Percentiles rank a stretch among this genome's conserved stretches.
Conservation (phyloP, 2,113 vertebrate genomes). For the Muntiacus muntjak region DNA sequence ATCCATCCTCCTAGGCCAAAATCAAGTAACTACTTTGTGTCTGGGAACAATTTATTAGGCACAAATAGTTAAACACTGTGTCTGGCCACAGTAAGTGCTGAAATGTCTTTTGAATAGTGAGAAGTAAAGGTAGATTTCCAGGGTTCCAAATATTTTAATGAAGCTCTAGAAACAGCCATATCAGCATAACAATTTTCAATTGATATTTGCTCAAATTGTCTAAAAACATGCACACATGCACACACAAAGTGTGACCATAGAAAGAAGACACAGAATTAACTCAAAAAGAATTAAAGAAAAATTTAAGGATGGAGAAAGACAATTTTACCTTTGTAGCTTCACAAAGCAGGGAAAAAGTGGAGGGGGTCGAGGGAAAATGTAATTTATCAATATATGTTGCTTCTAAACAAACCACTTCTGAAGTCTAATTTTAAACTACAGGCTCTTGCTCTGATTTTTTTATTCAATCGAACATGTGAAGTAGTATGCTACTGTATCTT, state of each 20-base stretch:
- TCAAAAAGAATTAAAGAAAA: conserved; percentile 22
- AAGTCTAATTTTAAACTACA: not conserved
- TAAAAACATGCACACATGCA: not conserved
- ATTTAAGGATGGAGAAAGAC: not conserved
- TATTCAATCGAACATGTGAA: not conserved
- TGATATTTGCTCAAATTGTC: not conserved
- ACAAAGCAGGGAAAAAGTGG: fast-evolving
- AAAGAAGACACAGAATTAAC: not conserved
- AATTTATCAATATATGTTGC: not conserved
- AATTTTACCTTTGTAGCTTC: not conserved
- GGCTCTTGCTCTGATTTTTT: not conserved
- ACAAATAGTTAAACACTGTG: not conserved
- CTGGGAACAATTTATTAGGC: not conserved
- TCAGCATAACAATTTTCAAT: not conserved
- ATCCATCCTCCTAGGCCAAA: not conserved
- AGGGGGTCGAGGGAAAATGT: not conserved
- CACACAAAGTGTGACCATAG: not conserved
- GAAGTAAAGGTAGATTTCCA: not conserved
- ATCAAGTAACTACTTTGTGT: not conserved
- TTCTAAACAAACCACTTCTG: not conserved
- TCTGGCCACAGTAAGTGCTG: not conserved
- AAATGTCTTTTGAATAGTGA: not conserved
- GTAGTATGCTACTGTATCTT: not conserved
- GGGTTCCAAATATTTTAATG: not conserved
- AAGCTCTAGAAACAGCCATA: not conserved